Evolutionary conservation across 2,113 vertebrate species (phyloP).

Genomic region (Pycnonotus jocosus): DNA sequence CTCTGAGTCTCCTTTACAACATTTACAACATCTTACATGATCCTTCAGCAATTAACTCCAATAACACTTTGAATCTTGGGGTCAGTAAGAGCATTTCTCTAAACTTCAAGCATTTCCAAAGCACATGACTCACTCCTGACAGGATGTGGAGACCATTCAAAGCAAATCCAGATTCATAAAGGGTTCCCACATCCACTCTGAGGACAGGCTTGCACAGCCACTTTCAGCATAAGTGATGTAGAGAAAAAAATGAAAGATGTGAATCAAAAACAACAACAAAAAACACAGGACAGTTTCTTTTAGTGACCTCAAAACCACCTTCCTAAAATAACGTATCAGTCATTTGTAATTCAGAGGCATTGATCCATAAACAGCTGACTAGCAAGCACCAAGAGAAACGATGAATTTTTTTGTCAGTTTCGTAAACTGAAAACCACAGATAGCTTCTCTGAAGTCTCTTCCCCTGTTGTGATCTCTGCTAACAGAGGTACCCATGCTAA

Average conservation of each 20-base stretch:
- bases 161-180: background rate
- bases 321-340: background rate
- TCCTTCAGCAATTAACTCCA: background rate
- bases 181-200: background rate
- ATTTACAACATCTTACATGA: background rate
- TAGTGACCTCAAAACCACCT: constrained; percentile 4
- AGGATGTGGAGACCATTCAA: background rate
- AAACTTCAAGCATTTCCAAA: background rate
- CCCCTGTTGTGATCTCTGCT: accelerated
- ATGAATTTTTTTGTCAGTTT: background rate
- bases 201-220: background rate
- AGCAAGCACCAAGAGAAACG: background rate
- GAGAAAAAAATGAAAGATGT: background rate
- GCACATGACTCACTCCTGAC: constrained; percentile 41
- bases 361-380: constrained; percentile 5
- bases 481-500: background rate
- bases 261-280: background rate
- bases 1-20: no score
- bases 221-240: background rate
- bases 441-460: background rate
- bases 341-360: background rate
- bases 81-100: background rate
- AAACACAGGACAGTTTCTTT: background rate
- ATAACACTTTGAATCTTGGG: background rate
- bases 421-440: background rate